Evolutionary conservation across 2,888 invertebrate genomes (phyloP).

Genomic region (Merodon equestris): DNA sequence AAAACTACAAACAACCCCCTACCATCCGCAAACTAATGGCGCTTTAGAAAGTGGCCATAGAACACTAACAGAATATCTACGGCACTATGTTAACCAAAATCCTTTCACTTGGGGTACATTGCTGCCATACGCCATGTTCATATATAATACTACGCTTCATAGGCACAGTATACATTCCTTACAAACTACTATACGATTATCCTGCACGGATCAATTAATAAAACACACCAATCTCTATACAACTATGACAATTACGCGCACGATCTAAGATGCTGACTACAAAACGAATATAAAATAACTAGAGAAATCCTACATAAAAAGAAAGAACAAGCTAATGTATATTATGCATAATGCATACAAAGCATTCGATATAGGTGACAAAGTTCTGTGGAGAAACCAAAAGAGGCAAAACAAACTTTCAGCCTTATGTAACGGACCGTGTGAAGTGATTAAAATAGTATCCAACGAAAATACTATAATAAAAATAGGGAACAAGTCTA

Average conservation of each 20-base stretch:
- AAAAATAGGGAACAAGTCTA: constrained; percentile 5
- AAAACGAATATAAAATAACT: constrained; percentile 8
- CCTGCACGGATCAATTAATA: constrained; percentile 4
- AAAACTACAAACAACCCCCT: constrained; percentile 22
- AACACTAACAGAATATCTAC: neutral
- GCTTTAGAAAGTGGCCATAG: neutral
- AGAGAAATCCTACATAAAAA: constrained; percentile 1
- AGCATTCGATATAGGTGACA: constrained; percentile 8
- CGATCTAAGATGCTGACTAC: neutral
- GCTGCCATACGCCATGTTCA: constrained; percentile 1
- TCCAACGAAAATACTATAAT: neutral
- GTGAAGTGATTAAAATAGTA: constrained; percentile 3
- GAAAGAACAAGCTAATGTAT: constrained; percentile 6
- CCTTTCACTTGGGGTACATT: constrained; percentile 6
- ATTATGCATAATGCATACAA: neutral
- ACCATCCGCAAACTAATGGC: constrained; percentile 2
- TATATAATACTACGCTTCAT: constrained; percentile 4
- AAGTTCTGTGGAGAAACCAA: constrained; percentile 15
- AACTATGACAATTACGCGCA: neutral
- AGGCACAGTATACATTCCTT: constrained; percentile 1
- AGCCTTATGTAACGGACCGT: neutral
- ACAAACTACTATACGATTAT: constrained; percentile 3
- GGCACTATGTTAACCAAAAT: constrained; percentile 2
- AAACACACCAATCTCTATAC: neutral
- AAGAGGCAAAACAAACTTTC: constrained; percentile 14